Evolutionary conservation across 2,888 invertebrate genomes (phyloP).

Genomic region (Norana najaformis): DNA sequence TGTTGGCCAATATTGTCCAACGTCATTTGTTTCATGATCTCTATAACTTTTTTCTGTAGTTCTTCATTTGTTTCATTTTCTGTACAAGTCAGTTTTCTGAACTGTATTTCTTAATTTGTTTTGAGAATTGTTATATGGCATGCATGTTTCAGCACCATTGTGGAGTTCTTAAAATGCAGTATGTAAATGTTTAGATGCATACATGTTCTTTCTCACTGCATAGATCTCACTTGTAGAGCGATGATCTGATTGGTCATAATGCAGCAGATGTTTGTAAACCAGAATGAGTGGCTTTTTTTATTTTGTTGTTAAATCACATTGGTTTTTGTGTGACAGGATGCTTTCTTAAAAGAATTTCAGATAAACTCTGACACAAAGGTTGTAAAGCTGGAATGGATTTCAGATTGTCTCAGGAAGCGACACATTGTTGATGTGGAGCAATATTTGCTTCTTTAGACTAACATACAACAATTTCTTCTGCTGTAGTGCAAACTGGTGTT

Average conservation of each 20-base stretch:
- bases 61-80: too few relatives aligned
- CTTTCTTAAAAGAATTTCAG: background rate
- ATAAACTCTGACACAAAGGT: constrained; percentile 6
- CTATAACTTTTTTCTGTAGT: too few relatives aligned
- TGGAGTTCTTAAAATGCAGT: too few relatives aligned
- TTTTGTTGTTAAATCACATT: background rate
- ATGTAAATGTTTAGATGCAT: background rate
- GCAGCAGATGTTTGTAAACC: background rate
- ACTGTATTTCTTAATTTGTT: too few relatives aligned
- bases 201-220: background rate
- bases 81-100: too few relatives aligned
- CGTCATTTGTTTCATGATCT: too few relatives aligned
- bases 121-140: too few relatives aligned
- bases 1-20: too few relatives aligned
- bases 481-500: background rate
- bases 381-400: constrained; percentile 25
- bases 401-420: constrained; percentile 19
- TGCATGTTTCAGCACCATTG: too few relatives aligned
- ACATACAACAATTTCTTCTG: background rate
- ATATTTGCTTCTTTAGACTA: constrained; percentile 19
- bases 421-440: constrained; percentile 20
- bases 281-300: background rate
- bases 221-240: background rate
- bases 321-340: background rate
- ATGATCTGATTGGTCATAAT: background rate